Evolutionary conservation across 2,888 invertebrate genomes (phyloP), one percentile per base, ranked within the genome.

Genomic region (Nymphalis polychloros): DNA sequence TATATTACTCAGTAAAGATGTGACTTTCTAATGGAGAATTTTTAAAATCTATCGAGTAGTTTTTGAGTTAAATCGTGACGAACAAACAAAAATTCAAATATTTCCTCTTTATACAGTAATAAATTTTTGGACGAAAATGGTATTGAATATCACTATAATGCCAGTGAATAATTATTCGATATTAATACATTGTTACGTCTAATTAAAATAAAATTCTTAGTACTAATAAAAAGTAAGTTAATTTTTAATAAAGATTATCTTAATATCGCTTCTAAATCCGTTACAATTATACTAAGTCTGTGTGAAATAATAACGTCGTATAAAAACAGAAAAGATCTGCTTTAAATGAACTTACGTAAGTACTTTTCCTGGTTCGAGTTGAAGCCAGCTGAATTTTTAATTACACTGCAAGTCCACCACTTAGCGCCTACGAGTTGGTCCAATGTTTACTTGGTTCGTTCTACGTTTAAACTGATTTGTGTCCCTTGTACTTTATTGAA

Each of bases 351-450:
- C 64, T 75, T 79, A 79, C 78, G 76, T 80, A 82, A 85, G 82
- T 88, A 86, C 83, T 83, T 86, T 83, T 78, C 78, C 79, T 80
- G 77, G 80, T 84, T 79, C 77, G 75, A 76, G 73, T 78, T 78
- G 79, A 82, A 84, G 80, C 82, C 81, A 76, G 84, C 79, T 89
- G 86, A 89, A 90, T 89, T 87, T 86, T 89, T 89, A 89, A 90
- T 89, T 87, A 84, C 81, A 79, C 82, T 84, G 80, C 84, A 87
- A 87, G 85, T 88, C 89, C 84, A 31, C 85, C 86, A 86, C 87
- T 90, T 88, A 86, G 82, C 86, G 84, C 87, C 84, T 79, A 80
- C 76, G 74, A 82, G 77, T 77, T 78, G 75, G 77, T 55, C 53
- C 31, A 81, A 85, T 86, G 80, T 77, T 80, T 75, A 77, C 71